These are phyloP conservation scores for Tetramorium alpestre DNA, from an alignment of 1,140 invertebrate genomes.

Conservation along the genomic window DNA sequence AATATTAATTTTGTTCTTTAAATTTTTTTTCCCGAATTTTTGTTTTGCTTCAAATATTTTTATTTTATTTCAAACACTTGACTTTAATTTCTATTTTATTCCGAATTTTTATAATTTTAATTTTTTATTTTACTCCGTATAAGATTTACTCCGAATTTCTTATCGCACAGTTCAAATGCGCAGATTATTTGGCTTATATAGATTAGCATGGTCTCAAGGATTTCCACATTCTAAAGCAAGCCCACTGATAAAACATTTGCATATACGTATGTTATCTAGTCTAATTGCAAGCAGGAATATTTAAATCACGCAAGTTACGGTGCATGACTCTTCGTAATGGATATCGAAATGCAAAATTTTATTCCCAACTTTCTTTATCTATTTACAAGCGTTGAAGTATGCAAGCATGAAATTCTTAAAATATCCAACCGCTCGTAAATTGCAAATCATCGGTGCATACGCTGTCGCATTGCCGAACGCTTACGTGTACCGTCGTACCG, in stretches of 20 bases:
- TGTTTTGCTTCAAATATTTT: not conserved
- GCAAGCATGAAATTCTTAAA: not conserved
- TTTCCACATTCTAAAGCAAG: slow-evolving; percentile 74
- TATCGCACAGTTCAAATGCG: not conserved
- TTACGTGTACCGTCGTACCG: not conserved
- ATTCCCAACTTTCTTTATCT: not conserved
- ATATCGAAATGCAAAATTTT: not conserved
- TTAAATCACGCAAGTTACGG: slow-evolving; percentile 24
- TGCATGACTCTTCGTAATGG: not conserved
- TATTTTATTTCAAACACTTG: not conserved
- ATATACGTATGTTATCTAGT: slow-evolving; percentile 61
- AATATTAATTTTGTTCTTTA: not conserved
- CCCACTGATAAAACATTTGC: slow-evolving; percentile 66
- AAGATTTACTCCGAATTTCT: not conserved
- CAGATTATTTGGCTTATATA: not conserved
- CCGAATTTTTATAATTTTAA: not conserved
- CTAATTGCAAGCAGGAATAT: not conserved
- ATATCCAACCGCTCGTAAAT: not conserved
- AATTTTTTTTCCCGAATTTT: not conserved
- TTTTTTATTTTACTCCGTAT: not conserved
- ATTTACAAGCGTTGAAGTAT: not conserved
- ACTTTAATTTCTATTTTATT: not conserved
- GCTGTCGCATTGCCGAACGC: not conserved
- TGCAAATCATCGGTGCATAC: slow-evolving; percentile 7
- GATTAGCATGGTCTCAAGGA: slow-evolving; percentile 65